These are phyloP conservation scores for Phrynocephalus forsythii DNA, from an alignment of 2,797 vertebrate species.

Conservation along the genomic window DNA sequence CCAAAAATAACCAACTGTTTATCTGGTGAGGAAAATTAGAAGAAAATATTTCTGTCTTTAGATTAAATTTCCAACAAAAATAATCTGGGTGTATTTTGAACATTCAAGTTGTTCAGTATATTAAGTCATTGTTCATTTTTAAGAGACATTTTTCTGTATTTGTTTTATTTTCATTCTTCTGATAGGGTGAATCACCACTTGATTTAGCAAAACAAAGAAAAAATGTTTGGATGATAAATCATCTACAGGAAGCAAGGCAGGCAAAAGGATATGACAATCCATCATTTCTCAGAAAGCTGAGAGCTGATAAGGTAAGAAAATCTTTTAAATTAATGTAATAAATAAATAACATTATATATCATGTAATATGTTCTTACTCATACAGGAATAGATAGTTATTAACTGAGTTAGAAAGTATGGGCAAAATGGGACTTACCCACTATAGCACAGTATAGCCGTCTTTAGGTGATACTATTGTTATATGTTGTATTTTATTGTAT, in stretches of 20 bases:
- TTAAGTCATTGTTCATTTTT: slow-evolving; percentile 1
- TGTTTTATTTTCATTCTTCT: slow-evolving; percentile 54
- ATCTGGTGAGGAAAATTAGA: slow-evolving; percentile 32
- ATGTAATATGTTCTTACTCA: neutral
- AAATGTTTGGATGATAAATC: slow-evolving; percentile 99
- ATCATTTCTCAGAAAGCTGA: slow-evolving; percentile 95
- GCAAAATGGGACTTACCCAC: neutral
- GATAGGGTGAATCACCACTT: slow-evolving; percentile 95
- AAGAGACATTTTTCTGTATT: slow-evolving; percentile 33
- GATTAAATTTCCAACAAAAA: slow-evolving; percentile 48
- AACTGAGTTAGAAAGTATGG: neutral
- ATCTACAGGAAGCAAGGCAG: slow-evolving; percentile 96
- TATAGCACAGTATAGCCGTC: neutral
- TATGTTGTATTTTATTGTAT: no score
- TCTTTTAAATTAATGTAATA: neutral
- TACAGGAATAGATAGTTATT: neutral
- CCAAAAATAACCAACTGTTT: neutral
- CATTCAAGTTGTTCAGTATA: slow-evolving; percentile 40
- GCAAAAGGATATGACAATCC: slow-evolving; percentile 98
- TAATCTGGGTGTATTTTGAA: slow-evolving; percentile 27
- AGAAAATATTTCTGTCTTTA: slow-evolving; percentile 41
- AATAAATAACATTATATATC: neutral
- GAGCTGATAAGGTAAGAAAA: slow-evolving; percentile 93
- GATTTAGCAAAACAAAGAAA: slow-evolving; percentile 99
- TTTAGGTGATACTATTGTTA: no score